Percentiles rank a stretch among this genome's conserved stretches.
Conservation (phyloP, 2,797 vertebrate genomes). For the Coendou prehensilis region DNA sequence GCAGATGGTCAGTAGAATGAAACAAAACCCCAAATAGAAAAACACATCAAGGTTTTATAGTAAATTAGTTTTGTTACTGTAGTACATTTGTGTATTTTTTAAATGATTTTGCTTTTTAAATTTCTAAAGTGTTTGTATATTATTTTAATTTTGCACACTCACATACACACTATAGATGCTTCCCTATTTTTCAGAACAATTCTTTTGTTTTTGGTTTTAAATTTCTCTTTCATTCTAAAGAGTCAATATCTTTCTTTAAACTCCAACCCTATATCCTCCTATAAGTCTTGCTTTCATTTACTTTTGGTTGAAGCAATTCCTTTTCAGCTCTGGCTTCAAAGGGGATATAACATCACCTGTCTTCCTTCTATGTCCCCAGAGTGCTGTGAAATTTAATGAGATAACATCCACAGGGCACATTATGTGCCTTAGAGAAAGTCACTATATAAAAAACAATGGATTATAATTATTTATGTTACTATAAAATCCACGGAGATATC, state of each 20-base stretch:
- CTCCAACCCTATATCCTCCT: conserved; percentile 42
- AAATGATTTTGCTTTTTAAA: conserved; percentile 1
- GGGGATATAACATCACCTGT: conserved; percentile 55
- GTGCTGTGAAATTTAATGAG: conserved; percentile 69
- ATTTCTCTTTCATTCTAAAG: conserved; percentile 63
- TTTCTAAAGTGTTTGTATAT: conserved; percentile 31
- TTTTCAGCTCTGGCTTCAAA: conserved; percentile 69
- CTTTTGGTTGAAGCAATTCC: conserved; percentile 70
- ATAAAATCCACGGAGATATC: conserved; percentile 65
- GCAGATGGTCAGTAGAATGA: neutral
- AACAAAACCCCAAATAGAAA: neutral
- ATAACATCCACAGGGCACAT: conserved; percentile 13
- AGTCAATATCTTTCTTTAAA: conserved; percentile 67
- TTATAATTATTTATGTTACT: conserved; percentile 77
- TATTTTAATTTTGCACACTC: conserved; percentile 54
- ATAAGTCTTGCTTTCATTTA: conserved; percentile 75
- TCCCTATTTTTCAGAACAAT: neutral
- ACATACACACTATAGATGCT: neutral
- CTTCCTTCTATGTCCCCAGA: conserved; percentile 29
- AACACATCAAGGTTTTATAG: conserved; percentile 4
- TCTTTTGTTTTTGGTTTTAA: conserved; percentile 39
- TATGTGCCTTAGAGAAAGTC: conserved; percentile 61
- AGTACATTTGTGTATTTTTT: conserved; percentile 37
- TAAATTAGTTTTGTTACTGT: conserved; percentile 36
- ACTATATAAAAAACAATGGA: conserved; percentile 66